phyloP scores from a whole-genome alignment of 1,140 invertebrate genomes.

The Ostrea edulis region DNA sequence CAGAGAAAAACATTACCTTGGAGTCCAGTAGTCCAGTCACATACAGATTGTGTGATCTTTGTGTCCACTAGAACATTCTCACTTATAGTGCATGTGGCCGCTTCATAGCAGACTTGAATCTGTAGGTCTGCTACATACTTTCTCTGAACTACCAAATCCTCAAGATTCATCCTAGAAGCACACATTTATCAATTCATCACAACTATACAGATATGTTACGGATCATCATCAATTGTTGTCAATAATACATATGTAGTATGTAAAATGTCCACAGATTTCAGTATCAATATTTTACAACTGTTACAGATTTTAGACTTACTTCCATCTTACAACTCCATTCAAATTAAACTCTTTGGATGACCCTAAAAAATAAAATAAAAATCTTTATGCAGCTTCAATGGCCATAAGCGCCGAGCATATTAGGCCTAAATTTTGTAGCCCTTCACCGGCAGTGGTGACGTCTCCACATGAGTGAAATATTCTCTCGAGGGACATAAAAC shows the following conservation, averaged over 20 bases:
- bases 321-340: constrained; percentile 32
- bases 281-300: not conserved
- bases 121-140: constrained; percentile 53
- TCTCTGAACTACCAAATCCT: constrained; percentile 43
- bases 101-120: constrained; percentile 53
- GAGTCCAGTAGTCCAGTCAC: constrained; percentile 55
- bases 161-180: constrained; percentile 49
- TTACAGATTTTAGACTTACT: not conserved
- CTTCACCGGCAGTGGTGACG: no score
- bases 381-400: not conserved
- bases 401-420: no score
- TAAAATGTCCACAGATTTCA: not conserved
- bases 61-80: constrained; percentile 48
- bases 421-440: no score
- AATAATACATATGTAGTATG: not conserved
- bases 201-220: not conserved
- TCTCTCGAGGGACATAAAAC: no score
- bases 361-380: not conserved
- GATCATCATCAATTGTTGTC: not conserved
- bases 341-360: constrained; percentile 12
- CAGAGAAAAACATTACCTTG: constrained; percentile 1
- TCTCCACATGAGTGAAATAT: no score
- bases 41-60: constrained; percentile 50
- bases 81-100: constrained; percentile 37
- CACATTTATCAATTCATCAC: not conserved